Base-by-base conservation (phyloP, 2,888 invertebrate species). In the Sicus ferrugineus region DNA sequence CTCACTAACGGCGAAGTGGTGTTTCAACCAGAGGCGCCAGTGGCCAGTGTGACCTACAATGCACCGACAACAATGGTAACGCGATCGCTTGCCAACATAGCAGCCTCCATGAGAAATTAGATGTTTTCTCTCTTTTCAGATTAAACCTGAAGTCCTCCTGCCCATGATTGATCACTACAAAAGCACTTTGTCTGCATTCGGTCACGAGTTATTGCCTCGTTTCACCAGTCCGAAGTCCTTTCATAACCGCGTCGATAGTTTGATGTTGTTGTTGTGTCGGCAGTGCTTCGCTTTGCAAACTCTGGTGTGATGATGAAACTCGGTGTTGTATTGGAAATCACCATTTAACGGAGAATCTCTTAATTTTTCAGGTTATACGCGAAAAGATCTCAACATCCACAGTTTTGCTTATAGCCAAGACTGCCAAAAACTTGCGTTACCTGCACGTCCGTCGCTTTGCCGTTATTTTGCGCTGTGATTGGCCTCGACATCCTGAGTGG, bases 301-400 rank as follows among this genome's bases (percentile, higher is more conserved):
- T 6, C 81, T 94, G 84, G 92, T 92, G 86, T 84, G 85, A 78
- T 38, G 4, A 46, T 56, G 1, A 34, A 58, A 21, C n/a, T 38
- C 16, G 54, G 3, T 31, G 58, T 6, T 3, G 30, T 34, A 23
- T 28, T 4, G 34, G 2, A n/a, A 26, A 38, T 21, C 34, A 54
- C 48, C 4, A 2, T 67, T 68, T 46, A 14, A 42, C 34, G 34
- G 14, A 6, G 7, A 59, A 26, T 56, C 14, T 38, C 7, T 38
- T 46, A 42, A 23, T 28, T 26, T 54, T 11, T 2, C 78, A 92
- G 92, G 85, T 91, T 75, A 87, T 93, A 30, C 89, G 92, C 7
- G 93, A 94, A 81, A 88, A 91, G 77, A 88, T 95, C 69, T 94
- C 94, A 4, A 93, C 93, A 2, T 88, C 91, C 0, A 94, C 93